Evolutionary conservation across 2,797 vertebrate species (phyloP).

Genomic region (Rallus crepitans): DNA sequence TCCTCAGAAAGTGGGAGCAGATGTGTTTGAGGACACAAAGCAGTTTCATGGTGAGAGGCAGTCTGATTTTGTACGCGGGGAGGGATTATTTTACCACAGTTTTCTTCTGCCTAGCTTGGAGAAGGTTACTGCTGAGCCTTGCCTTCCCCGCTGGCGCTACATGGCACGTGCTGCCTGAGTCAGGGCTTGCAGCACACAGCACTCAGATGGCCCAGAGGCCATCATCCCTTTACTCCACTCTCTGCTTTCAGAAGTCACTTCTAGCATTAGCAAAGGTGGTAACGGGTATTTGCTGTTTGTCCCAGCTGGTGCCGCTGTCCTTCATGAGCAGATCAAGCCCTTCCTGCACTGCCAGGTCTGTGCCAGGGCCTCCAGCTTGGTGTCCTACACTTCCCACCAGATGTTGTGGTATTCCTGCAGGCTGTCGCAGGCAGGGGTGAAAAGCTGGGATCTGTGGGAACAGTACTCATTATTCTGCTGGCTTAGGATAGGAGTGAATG

Average conservation of each 20-base stretch:
- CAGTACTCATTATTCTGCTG: background rate
- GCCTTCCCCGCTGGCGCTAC: background rate
- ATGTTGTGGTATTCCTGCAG: background rate
- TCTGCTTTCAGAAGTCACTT: background rate
- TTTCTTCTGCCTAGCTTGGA: background rate
- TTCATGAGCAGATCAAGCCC: background rate
- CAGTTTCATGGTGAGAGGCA: background rate
- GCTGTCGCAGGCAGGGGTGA: accelerated
- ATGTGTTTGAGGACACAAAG: background rate
- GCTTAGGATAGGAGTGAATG: background rate
- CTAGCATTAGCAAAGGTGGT: background rate
- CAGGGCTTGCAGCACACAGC: background rate
- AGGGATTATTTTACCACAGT: background rate
- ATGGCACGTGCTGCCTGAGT: accelerated
- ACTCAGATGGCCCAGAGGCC: background rate
- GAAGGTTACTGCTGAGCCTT: background rate
- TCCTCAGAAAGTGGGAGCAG: accelerated
- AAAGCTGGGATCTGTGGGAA: background rate
- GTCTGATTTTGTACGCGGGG: background rate
- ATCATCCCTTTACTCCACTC: background rate
- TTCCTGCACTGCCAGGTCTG: accelerated
- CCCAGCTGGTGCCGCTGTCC: background rate
- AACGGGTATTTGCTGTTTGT: background rate
- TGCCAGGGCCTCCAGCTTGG: background rate
- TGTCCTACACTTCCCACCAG: background rate